Percentiles rank a stretch among this genome's conserved stretches.
phyloP scores from a whole-genome alignment of 35 echinoderm and acorn worm genomes.

The Apostichopus japonicus region DNA sequence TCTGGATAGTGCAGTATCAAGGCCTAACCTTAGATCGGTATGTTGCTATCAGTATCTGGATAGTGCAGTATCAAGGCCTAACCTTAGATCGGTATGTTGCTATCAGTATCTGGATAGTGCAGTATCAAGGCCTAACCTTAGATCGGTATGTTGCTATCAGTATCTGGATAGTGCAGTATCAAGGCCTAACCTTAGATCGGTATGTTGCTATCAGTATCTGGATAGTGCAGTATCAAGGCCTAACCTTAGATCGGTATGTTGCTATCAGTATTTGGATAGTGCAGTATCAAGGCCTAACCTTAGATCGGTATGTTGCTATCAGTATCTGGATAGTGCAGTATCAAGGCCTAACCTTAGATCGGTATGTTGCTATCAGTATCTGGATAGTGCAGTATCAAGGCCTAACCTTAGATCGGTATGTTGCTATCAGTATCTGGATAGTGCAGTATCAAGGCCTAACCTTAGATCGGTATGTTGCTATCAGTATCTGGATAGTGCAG shows the following conservation, averaged over 20 bases:
- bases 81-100: neutral
- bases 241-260: neutral
- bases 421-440: conserved; percentile 68
- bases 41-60: conserved; percentile 54
- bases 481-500: conserved; percentile 73
- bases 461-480: neutral
- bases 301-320: neutral
- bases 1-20: conserved; percentile 70
- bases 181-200: neutral
- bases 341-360: conserved; percentile 12
- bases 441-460: conserved; percentile 50
- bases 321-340: conserved; percentile 72
- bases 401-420: neutral
- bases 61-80: conserved; percentile 60
- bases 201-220: conserved; percentile 28
- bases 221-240: conserved; percentile 67
- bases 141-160: neutral
- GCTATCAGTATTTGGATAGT: too few species aligned
- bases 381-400: conserved; percentile 71
- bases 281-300: conserved; percentile 49
- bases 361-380: neutral
- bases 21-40: neutral
- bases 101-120: conserved; percentile 77
- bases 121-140: conserved; percentile 28
- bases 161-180: conserved; percentile 73